These are phyloP conservation scores for Macrocentrus cingulum DNA, from an alignment of 1,140 invertebrate genomes.

Conservation along the genomic window DNA sequence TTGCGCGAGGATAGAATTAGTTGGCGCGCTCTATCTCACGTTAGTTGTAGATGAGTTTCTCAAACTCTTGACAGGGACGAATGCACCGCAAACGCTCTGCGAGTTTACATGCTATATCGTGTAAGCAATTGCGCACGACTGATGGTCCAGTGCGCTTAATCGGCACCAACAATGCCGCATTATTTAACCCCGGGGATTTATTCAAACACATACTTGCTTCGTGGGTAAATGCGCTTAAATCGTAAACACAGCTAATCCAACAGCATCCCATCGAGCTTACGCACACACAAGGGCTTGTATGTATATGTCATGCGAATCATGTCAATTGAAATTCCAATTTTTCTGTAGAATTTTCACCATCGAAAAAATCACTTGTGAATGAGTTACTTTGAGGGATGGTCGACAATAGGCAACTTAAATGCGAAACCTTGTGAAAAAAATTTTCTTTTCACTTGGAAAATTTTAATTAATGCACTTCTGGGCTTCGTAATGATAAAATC, in stretches of 20 bases:
- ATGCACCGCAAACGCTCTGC: not conserved
- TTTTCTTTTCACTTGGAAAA: no score
- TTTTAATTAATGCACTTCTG: no score
- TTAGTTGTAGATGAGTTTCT: no score
- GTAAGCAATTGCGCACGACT: not conserved
- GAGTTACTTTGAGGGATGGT: no score
- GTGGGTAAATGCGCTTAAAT: slow-evolving; percentile 47
- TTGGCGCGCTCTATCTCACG: no score
- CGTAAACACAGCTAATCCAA: slow-evolving; percentile 49
- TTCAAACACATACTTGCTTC: slow-evolving; percentile 47
- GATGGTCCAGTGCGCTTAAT: not conserved
- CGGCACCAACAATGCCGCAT: slow-evolving; percentile 18
- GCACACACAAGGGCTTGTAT: slow-evolving; percentile 35
- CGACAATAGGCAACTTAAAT: no score
- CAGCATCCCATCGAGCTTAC: slow-evolving; percentile 40
- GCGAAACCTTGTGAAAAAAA: no score
- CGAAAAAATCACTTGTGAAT: no score
- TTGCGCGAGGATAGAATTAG: no score
- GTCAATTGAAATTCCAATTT: no score
- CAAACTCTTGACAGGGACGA: not conserved
- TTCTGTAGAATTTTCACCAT: no score
- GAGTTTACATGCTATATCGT: not conserved
- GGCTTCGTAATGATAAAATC: no score
- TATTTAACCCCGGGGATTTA: slow-evolving; percentile 42
- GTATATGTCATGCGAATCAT: not conserved